phyloP scores from a whole-genome alignment of 2,113 vertebrate genomes.

The Dasyornis broadbenti region DNA sequence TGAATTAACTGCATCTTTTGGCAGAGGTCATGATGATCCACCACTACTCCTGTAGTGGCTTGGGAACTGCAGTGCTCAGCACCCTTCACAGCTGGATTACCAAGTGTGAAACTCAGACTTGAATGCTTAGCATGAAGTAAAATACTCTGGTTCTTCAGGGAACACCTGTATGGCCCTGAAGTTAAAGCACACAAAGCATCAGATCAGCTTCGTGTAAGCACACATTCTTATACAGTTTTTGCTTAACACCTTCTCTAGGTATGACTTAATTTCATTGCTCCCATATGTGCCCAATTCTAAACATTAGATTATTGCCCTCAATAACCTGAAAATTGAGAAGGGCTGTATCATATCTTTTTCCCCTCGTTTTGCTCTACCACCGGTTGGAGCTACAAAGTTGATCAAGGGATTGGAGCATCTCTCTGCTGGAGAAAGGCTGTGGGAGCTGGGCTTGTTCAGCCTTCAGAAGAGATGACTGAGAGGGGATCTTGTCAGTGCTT shows the following conservation, averaged over 20 bases:
- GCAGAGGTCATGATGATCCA: neutral
- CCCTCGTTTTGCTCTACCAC: neutral
- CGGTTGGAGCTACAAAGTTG: neutral
- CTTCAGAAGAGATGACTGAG: neutral
- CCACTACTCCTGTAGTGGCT: neutral
- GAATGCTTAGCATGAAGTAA: neutral
- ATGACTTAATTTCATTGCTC: neutral
- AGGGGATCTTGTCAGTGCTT: neutral
- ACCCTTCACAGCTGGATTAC: neutral
- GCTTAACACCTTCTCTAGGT: neutral
- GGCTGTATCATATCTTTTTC: neutral
- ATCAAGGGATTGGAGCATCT: neutral
- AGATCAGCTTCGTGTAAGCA: neutral
- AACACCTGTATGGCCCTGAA: neutral
- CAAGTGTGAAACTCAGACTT: neutral
- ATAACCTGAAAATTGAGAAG: neutral
- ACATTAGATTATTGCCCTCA: neutral
- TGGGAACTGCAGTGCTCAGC: neutral
- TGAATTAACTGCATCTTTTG: neutral
- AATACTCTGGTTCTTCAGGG: neutral
- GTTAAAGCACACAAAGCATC: neutral
- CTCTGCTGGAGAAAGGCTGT: neutral
- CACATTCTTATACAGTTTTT: neutral
- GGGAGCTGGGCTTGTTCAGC: neutral
- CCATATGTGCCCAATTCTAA: neutral